Base-by-base conservation (phyloP, 2,113 vertebrate species). In the Poicephalus meyeri region DNA sequence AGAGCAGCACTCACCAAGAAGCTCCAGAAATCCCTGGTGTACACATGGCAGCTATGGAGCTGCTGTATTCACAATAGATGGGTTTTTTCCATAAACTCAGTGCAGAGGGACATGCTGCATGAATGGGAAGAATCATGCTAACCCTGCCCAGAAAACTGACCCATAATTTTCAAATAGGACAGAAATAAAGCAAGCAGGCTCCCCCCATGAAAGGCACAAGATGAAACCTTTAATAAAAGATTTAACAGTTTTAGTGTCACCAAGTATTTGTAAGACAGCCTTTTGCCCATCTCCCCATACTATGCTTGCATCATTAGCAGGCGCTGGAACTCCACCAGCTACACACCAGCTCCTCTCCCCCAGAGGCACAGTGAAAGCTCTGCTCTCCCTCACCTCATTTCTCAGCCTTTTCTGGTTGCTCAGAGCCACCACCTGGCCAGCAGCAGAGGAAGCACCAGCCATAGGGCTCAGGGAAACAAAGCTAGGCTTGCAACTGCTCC, bases 351-450 rank as follows among this genome's bases (percentile, higher is more conserved):
- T 87, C 13, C 71, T 68, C 35, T 18, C 17, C 70, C 53, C 76
- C 31, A 44, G 44, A 68, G 66, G 55, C 24, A 71, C 50, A 23
- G 53, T 4, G 6, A 55, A 28, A 79, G 15, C 72, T 88, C 86
- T 88, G 71, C 53, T 74, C 72, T 88, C 55, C 64, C 29, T 88
- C 88, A 69, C 44, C 91, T 90, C 72, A 18, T 31, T 49, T 73
- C 64, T 89, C 72, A 86, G 35, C 50, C 3, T 13, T 89, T 89
- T 63, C 88, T 96, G 83, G 92, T 63, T 86, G 77, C 72, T 86
- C 39, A 93, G 95, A 97, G 96, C 95, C 96, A 96, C 94, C 96
- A 95, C 92, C 96, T 95, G 96, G 96, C 80, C 88, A 94, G 65
- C 77, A 78, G 50, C 76, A 96, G 95, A 74, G 80, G 72, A 93